phyloP scores from a whole-genome alignment of 1,140 invertebrate genomes.

The Drosophila navojoa region DNA sequence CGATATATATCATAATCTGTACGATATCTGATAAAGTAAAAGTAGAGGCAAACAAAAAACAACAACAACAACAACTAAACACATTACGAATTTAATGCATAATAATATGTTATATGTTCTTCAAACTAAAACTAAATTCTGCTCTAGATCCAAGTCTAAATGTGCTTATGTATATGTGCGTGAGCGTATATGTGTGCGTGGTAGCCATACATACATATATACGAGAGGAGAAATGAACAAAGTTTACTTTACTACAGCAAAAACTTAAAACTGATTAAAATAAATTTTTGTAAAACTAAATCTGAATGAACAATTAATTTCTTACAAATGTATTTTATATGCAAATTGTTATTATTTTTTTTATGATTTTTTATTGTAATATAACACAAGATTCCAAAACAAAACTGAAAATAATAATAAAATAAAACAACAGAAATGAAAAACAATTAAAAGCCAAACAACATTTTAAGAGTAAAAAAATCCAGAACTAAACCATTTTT shows the following conservation, averaged over 20 bases:
- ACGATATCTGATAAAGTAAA: neutral
- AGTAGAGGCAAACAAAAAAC: too few species aligned
- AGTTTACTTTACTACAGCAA: constrained; percentile 66
- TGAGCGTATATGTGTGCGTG: constrained; percentile 20
- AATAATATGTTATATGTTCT: constrained; percentile 16
- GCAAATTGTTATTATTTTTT: constrained; percentile 39
- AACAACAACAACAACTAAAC: neutral
- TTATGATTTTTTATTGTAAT: constrained; percentile 47
- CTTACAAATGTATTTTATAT: constrained; percentile 65
- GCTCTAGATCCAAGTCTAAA: constrained; percentile 57
- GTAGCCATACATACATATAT: constrained; percentile 51
- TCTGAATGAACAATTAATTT: constrained; percentile 55
- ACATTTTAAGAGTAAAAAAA: constrained; percentile 55
- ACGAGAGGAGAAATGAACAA: constrained; percentile 10
- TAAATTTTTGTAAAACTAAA: constrained; percentile 42
- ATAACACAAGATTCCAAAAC: constrained; percentile 63
- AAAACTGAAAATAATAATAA: constrained; percentile 24
- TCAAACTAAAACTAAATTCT: neutral
- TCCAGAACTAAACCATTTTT: constrained; percentile 34
- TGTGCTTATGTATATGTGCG: constrained; percentile 52
- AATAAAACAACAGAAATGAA: neutral
- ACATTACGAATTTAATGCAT: constrained; percentile 69
- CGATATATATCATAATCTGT: constrained; percentile 1
- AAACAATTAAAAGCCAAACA: constrained; percentile 37
- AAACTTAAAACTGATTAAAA: constrained; percentile 42